phyloP scores from a whole-genome alignment of 2,113 vertebrate genomes.

The Varanus salvator region DNA sequence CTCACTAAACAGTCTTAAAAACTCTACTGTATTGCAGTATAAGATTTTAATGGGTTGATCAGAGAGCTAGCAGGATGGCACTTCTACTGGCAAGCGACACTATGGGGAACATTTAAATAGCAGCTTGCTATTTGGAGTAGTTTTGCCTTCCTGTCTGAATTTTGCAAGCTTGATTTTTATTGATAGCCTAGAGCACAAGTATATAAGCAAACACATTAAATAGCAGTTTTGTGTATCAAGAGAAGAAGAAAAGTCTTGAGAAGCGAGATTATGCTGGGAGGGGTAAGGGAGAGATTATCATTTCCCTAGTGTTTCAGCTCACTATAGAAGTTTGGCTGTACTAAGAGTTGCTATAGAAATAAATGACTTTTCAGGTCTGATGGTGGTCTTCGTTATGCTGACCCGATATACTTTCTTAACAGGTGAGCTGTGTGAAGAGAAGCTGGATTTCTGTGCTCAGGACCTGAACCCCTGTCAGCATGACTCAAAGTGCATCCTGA shows the following conservation, averaged over 20 bases:
- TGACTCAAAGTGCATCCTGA: conserved; percentile 95
- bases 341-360: conserved; percentile 14
- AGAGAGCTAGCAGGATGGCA: background rate
- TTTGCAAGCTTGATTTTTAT: conserved; percentile 17
- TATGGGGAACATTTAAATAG: background rate
- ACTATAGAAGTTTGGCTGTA: conserved; percentile 16
- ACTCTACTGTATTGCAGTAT: background rate
- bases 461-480: conserved; percentile 96
- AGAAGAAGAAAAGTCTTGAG: background rate
- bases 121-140: background rate
- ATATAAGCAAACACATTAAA: conserved; percentile 1
- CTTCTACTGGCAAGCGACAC: background rate
- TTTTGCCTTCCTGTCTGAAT: background rate
- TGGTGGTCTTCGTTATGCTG: conserved; percentile 36
- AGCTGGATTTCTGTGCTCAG: conserved; percentile 94
- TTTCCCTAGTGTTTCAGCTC: conserved; percentile 16
- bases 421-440: conserved; percentile 97
- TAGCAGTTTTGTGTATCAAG: too few species aligned
- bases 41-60: background rate
- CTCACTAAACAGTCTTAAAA: background rate
- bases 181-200: background rate
- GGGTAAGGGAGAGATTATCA: too few species aligned
- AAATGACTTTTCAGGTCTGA: conserved; percentile 15
- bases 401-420: conserved; percentile 63
- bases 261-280: background rate